phyloP scores from a whole-genome alignment of 2,113 vertebrate species.

The Leiothrix lutea region DNA sequence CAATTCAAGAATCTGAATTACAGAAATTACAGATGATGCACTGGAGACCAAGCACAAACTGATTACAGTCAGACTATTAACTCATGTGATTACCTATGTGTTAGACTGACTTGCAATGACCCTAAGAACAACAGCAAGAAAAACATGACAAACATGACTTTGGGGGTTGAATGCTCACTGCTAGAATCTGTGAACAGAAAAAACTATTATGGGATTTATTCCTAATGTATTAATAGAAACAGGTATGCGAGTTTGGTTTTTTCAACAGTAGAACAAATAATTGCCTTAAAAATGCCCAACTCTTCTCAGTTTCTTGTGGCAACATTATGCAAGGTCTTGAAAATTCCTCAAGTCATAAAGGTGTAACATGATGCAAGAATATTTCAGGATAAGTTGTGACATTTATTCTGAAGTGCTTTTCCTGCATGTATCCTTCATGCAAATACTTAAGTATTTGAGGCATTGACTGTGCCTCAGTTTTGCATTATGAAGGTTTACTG shows the following conservation, averaged over 20 bases:
- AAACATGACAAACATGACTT: background rate
- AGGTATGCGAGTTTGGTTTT: background rate
- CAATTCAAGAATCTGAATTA: background rate
- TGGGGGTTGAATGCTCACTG: background rate
- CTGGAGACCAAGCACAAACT: background rate
- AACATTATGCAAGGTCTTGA: background rate
- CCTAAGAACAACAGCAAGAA: background rate
- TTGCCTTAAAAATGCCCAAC: background rate
- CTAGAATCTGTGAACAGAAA: background rate
- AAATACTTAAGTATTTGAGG: background rate
- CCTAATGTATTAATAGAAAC: background rate
- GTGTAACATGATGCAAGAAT: background rate
- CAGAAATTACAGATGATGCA: background rate
- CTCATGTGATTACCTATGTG: background rate
- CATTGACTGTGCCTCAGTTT: background rate
- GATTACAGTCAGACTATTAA: background rate
- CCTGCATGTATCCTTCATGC: background rate
- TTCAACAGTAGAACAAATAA: background rate
- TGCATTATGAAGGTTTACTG: background rate
- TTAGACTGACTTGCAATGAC: background rate
- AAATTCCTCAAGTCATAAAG: background rate
- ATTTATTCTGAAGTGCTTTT: background rate
- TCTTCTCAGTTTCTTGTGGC: background rate
- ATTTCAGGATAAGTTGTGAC: background rate
- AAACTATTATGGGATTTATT: background rate